phyloP scores from a whole-genome alignment of 1,140 invertebrate genomes.

The Drosophila lini region DNA sequence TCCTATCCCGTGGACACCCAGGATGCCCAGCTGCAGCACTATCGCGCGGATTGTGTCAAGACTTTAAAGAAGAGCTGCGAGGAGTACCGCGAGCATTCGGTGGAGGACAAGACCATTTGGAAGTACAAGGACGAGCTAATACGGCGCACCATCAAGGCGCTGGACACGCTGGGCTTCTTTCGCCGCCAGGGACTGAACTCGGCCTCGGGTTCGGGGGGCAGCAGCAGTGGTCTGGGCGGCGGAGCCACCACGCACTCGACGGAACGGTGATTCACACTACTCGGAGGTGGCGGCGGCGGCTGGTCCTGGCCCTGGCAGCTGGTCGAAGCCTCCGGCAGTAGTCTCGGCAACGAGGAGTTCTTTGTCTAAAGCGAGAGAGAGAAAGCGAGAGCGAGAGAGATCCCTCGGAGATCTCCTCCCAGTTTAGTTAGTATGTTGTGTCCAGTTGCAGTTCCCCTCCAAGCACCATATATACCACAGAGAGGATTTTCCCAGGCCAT shows the following conservation, averaged over 20 bases:
- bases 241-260: constrained; percentile 77
- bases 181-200: constrained; percentile 52
- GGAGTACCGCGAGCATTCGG: constrained; percentile 92
- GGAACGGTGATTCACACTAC: constrained; percentile 79
- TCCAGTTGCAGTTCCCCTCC: constrained; percentile 25
- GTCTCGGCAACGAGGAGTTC: constrained; percentile 71
- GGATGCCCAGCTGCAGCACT: constrained; percentile 96
- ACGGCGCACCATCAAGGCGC: constrained; percentile 88
- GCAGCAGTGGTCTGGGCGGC: constrained; percentile 41
- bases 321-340: constrained; percentile 53
- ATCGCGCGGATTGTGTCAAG: constrained; percentile 95
- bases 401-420: neutral
- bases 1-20: constrained; percentile 93
- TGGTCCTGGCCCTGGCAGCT: constrained; percentile 71
- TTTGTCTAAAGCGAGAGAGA: constrained; percentile 46
- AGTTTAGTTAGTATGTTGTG: constrained; percentile 34
- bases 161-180: constrained; percentile 91
- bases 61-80: constrained; percentile 94
- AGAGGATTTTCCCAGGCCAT: neutral
- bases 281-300: constrained; percentile 35
- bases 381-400: neutral
- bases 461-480: neutral
- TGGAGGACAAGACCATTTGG: constrained; percentile 95
- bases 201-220: constrained; percentile 47
- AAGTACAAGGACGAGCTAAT: constrained; percentile 92